phyloP scores from a whole-genome alignment of 2,113 vertebrate genomes.

The Fukomys damarensis region DNA sequence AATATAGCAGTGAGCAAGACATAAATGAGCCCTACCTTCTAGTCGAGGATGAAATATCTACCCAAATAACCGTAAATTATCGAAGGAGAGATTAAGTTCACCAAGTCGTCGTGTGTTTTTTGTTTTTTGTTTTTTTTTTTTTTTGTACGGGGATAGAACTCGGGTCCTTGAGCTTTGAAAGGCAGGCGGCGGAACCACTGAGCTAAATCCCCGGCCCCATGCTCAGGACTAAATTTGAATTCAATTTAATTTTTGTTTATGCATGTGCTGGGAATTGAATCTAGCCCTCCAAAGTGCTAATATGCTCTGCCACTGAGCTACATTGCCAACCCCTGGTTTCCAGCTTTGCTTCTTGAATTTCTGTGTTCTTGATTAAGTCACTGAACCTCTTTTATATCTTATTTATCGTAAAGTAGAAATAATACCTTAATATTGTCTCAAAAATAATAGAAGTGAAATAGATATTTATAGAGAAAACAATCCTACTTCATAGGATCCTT shows the following conservation, averaged over 20 bases:
- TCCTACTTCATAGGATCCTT: neutral
- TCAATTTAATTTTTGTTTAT: neutral
- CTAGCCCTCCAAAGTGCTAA: neutral
- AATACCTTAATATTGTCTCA: neutral
- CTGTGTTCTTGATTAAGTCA: neutral
- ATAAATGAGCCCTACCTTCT: neutral
- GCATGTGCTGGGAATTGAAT: too few relatives aligned
- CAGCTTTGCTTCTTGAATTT: neutral
- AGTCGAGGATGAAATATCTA: neutral
- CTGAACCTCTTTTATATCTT: neutral
- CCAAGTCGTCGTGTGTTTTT: neutral
- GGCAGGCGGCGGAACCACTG: too few relatives aligned
- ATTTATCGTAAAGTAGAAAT: constrained; percentile 34
- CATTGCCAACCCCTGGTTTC: neutral
- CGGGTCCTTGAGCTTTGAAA: too few relatives aligned
- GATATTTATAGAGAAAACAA: neutral
- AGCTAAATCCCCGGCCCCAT: too few relatives aligned
- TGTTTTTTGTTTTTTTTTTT: too few relatives aligned
- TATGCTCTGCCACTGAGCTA: neutral
- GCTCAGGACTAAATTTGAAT: neutral
- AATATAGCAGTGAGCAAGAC: neutral
- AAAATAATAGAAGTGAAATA: neutral
- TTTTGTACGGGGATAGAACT: too few relatives aligned
- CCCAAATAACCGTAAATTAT: neutral
- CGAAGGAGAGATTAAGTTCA: neutral